Evolutionary conservation across 2,888 invertebrate genomes (phyloP).

Genomic region (Euphydryas editha): DNA sequence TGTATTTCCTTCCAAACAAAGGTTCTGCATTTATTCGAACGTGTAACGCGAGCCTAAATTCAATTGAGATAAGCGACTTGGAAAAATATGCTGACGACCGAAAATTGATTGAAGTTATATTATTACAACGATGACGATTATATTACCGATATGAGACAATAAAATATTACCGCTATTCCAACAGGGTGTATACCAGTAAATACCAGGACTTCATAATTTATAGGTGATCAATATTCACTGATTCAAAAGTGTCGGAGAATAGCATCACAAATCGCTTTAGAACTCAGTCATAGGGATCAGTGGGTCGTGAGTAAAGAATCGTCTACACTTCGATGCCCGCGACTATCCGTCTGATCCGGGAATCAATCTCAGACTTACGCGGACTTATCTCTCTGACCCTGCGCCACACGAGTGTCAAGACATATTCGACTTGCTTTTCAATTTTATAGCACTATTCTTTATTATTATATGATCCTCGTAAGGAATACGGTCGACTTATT

Average conservation of each 20-base stretch:
- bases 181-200: conserved; percentile 3
- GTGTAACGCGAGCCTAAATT: conserved; percentile 39
- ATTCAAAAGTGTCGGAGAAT: conserved; percentile 40
- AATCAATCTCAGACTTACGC: conserved; percentile 78
- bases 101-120: conserved; percentile 31
- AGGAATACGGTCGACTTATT: conserved; percentile 8
- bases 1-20: conserved; percentile 51
- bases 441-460: conserved; percentile 50
- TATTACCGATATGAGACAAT: conserved; percentile 19
- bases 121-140: conserved; percentile 14
- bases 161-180: conserved; percentile 12
- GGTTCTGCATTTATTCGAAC: conserved; percentile 22
- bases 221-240: conserved; percentile 31
- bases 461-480: conserved; percentile 17
- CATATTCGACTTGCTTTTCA: conserved; percentile 67
- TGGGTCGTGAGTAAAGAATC: conserved; percentile 76
- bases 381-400: conserved; percentile 78
- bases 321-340: conserved; percentile 68
- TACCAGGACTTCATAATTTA: conserved; percentile 26
- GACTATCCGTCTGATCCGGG: conserved; percentile 72
- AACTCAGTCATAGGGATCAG: conserved; percentile 65
- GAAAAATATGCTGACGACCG: conserved; percentile 26
- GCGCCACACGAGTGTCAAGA: conserved; percentile 67
- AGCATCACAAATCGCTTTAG: conserved; percentile 48
- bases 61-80: conserved; percentile 37